These are phyloP conservation scores for Paratilapia polleni DNA, from an alignment of 2,113 vertebrate species.

Conservation along the genomic window DNA sequence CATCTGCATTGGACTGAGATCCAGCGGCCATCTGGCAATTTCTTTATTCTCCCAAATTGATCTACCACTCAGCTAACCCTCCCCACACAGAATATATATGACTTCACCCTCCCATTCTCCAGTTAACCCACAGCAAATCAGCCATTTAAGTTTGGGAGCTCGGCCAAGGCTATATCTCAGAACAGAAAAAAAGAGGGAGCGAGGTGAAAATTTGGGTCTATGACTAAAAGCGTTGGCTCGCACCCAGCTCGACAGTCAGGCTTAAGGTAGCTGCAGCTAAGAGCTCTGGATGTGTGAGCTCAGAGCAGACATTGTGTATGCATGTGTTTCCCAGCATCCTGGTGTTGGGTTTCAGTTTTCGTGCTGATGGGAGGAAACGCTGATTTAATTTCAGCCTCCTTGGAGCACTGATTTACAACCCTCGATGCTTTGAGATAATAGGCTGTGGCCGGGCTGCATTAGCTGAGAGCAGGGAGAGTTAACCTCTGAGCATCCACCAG, in stretches of 20 bases:
- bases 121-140: constrained; percentile 71
- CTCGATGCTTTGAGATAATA: constrained; percentile 53
- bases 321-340: constrained; percentile 39
- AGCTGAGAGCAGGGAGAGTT: constrained; percentile 38
- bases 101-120: constrained; percentile 64
- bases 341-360: constrained; percentile 61
- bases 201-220: constrained; percentile 68
- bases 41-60: constrained; percentile 64
- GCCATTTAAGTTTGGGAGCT: constrained; percentile 67
- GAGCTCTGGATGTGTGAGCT: constrained; percentile 49
- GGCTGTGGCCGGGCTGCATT: constrained; percentile 43
- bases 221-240: constrained; percentile 68
- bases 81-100: constrained; percentile 64
- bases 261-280: constrained; percentile 54
- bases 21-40: constrained; percentile 57
- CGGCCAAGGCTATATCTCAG: constrained; percentile 68
- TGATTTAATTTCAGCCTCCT: constrained; percentile 72
- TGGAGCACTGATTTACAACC: constrained; percentile 61
- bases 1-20: constrained; percentile 48
- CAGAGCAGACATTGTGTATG: constrained; percentile 10
- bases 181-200: constrained; percentile 40
- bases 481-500: background rate
- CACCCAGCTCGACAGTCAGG: constrained; percentile 51
- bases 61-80: constrained; percentile 54
- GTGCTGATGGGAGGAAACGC: constrained; percentile 68